These are phyloP conservation scores for Propithecus perrieri DNA, from an alignment of 2,797 vertebrate species.

Conservation along the genomic window DNA sequence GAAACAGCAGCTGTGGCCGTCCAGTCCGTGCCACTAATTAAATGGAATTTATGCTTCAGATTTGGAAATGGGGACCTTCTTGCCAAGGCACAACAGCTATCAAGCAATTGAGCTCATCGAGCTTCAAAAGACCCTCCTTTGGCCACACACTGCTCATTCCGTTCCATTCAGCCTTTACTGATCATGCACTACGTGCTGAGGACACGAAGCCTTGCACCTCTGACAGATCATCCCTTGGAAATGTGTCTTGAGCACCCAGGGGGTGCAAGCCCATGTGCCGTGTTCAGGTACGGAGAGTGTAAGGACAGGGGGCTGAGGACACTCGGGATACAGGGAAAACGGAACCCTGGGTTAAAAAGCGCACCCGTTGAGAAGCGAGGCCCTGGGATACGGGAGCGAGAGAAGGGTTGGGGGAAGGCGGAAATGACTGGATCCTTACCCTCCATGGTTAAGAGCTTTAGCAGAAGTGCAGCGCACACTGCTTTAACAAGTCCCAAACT, in stretches of 20 bases:
- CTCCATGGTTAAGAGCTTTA: background rate
- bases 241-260: background rate
- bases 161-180: slow-evolving; percentile 7
- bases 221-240: background rate
- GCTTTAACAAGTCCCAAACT: background rate
- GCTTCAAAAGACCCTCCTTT: slow-evolving; percentile 18
- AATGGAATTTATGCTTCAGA: slow-evolving; percentile 75
- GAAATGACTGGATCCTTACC: background rate
- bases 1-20: slow-evolving; percentile 73
- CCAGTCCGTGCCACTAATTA: slow-evolving; percentile 76
- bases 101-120: background rate
- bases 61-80: slow-evolving; percentile 63
- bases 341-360: background rate
- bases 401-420: background rate
- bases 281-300: background rate
- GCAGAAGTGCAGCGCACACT: background rate
- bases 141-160: background rate
- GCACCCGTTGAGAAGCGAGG: background rate
- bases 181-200: background rate
- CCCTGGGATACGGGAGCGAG: background rate
- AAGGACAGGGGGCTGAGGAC: background rate
- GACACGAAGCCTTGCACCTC: background rate
- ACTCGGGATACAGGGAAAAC: background rate
- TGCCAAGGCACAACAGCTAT: slow-evolving; percentile 66
- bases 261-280: background rate